Conservation (phyloP, 2,888 invertebrate species). For the Melitaea athalia region DNA sequence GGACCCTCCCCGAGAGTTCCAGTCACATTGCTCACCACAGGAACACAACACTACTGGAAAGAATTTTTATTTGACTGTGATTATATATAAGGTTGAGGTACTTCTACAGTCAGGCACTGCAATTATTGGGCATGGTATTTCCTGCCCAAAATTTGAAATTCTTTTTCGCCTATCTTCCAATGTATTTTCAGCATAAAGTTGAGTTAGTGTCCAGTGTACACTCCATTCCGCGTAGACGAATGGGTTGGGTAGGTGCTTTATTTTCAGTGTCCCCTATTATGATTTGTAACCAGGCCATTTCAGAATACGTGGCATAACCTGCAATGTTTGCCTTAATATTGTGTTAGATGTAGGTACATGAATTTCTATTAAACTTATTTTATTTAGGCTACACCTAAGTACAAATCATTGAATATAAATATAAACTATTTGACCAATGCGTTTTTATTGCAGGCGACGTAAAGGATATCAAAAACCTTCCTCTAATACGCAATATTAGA, state of each 20-base stretch:
- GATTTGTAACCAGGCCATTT: conserved; percentile 31
- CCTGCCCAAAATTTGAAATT: neutral
- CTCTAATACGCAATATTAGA: too few relatives aligned
- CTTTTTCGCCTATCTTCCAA: neutral
- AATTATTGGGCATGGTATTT: too few relatives aligned
- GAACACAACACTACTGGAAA: too few relatives aligned
- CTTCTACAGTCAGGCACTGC: too few relatives aligned
- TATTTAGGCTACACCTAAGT: neutral
- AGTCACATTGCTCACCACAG: too few relatives aligned
- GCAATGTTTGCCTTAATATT: conserved; percentile 10
- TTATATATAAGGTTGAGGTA: too few relatives aligned
- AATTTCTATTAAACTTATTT: neutral
- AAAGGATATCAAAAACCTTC: too few relatives aligned
- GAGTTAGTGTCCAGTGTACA: conserved; percentile 22
- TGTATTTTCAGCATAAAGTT: conserved; percentile 20
- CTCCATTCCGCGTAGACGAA: conserved; percentile 20
- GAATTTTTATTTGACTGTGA: too few relatives aligned
- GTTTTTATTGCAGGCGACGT: too few relatives aligned
- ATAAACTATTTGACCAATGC: too few relatives aligned
- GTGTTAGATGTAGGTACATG: conserved; percentile 5
- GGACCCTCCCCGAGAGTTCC: too few relatives aligned
- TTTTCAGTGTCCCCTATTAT: conserved; percentile 32
- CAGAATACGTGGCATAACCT: conserved; percentile 11
- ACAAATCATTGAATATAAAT: too few relatives aligned
- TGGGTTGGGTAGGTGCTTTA: conserved; percentile 25